These are phyloP conservation scores for Amphipoea lucens DNA, from an alignment of 2,888 invertebrate genomes.

Conservation along the genomic window DNA sequence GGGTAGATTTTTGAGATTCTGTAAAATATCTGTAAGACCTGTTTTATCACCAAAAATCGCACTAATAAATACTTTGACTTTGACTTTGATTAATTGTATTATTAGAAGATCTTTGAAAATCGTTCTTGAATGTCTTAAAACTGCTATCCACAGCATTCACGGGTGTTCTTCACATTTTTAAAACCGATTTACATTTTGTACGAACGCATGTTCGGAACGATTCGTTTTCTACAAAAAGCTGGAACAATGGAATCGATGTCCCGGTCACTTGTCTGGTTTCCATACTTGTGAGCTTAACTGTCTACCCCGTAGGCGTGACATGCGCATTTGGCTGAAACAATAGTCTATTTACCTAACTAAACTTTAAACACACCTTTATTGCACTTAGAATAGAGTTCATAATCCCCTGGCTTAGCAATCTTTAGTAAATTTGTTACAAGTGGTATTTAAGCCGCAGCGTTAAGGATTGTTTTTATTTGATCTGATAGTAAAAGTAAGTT, in stretches of 20 bases:
- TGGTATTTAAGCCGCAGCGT: not conserved
- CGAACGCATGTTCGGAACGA: constrained; percentile 22
- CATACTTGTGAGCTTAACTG: constrained; percentile 67
- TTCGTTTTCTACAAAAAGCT: constrained; percentile 64
- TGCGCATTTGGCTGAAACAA: constrained; percentile 47
- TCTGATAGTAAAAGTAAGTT: constrained; percentile 8
- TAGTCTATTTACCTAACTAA: constrained; percentile 16
- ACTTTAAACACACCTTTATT: not conserved
- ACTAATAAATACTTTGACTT: too few relatives aligned
- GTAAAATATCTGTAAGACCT: too few relatives aligned
- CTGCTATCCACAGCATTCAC: not conserved
- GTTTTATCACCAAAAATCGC: too few relatives aligned
- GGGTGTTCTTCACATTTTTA: constrained; percentile 37
- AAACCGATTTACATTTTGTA: constrained; percentile 44
- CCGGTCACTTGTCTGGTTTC: constrained; percentile 70
- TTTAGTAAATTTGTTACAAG: not conserved
- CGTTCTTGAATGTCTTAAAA: not conserved
- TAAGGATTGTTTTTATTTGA: constrained; percentile 24
- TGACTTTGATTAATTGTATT: too few relatives aligned
- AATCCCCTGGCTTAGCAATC: constrained; percentile 8
- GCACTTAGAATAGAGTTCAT: not conserved
- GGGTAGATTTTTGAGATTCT: too few relatives aligned
- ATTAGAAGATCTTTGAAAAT: not conserved
- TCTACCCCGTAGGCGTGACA: constrained; percentile 69
- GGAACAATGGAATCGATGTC: constrained; percentile 77